Evolutionary conservation across 2,888 invertebrate genomes (phyloP).

Genomic region (Trichogramma dendrolimi): DNA sequence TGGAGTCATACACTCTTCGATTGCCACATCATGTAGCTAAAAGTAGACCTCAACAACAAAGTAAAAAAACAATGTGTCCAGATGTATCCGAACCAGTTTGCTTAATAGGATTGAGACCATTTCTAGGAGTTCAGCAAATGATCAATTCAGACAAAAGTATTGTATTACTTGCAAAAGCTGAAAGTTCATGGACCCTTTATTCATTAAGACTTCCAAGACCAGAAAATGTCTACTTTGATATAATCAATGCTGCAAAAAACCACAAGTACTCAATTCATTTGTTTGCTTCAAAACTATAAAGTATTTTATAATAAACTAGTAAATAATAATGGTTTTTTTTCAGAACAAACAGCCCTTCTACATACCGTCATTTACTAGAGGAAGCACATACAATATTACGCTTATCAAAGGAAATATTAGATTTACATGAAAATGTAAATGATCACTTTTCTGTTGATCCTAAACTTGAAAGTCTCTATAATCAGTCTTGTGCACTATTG

Average conservation of each 20-base stretch:
- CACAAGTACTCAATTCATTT: slow-evolving; percentile 50
- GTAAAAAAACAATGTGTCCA: slow-evolving; percentile 55
- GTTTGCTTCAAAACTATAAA: background rate
- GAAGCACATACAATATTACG: slow-evolving; percentile 70
- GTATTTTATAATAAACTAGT: background rate
- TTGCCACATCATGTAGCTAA: slow-evolving; percentile 62
- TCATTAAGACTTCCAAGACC: slow-evolving; percentile 64
- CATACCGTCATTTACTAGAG: slow-evolving; percentile 68
- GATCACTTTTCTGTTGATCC: slow-evolving; percentile 28
- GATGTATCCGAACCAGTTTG: slow-evolving; percentile 61
- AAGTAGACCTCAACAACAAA: slow-evolving; percentile 52
- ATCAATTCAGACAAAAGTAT: slow-evolving; percentile 55
- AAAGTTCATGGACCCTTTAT: slow-evolving; percentile 70
- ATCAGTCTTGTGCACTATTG: slow-evolving; percentile 57
- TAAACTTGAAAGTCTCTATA: slow-evolving; percentile 53
- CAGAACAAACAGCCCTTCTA: slow-evolving; percentile 59
- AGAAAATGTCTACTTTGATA: slow-evolving; percentile 65
- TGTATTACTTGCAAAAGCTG: slow-evolving; percentile 59
- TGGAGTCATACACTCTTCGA: slow-evolving; percentile 68
- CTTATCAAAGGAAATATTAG: slow-evolving; percentile 48
- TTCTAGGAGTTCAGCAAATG: slow-evolving; percentile 61
- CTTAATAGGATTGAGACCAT: slow-evolving; percentile 65
- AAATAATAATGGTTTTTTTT: slow-evolving; percentile 1
- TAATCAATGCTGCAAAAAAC: slow-evolving; percentile 64
- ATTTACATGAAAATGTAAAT: slow-evolving; percentile 9